These are phyloP conservation scores for Campoplex capitator DNA, from an alignment of 2,888 invertebrate species.

Conservation along the genomic window DNA sequence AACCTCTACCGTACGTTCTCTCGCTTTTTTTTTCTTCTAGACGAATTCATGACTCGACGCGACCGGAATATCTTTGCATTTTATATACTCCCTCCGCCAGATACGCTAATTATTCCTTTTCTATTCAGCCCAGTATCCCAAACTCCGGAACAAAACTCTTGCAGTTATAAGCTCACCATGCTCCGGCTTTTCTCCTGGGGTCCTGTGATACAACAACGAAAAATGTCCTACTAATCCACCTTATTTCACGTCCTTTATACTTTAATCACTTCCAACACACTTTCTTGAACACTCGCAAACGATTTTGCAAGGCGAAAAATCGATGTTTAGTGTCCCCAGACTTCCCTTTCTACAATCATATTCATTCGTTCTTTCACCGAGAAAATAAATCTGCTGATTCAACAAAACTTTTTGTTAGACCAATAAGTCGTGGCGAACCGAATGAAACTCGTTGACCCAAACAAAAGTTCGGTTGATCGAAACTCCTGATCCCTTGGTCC, in stretches of 20 bases:
- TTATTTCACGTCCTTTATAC: background rate
- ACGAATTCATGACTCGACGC: slow-evolving; percentile 60
- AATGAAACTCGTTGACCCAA: no score
- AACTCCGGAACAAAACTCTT: slow-evolving; percentile 33
- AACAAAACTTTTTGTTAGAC: no score
- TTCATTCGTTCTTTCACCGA: no score
- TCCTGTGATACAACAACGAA: background rate
- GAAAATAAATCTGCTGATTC: no score
- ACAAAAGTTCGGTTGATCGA: no score
- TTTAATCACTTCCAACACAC: background rate
- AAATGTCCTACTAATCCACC: background rate
- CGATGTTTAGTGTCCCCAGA: no score
- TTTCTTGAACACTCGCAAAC: background rate
- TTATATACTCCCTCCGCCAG: slow-evolving; percentile 42
- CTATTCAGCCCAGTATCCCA: slow-evolving; percentile 45
- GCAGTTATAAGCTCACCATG: slow-evolving; percentile 10
- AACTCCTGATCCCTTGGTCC: no score
- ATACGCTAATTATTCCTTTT: slow-evolving; percentile 52
- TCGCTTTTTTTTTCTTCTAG: slow-evolving; percentile 40
- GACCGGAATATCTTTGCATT: slow-evolving; percentile 64
- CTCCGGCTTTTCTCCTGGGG: background rate
- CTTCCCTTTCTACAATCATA: no score
- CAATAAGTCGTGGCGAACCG: no score
- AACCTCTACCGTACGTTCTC: slow-evolving; percentile 41
- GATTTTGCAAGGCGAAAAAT: no score